Evolutionary conservation across 2,797 vertebrate genomes (phyloP).

Genomic region (Cheirogaleus major): DNA sequence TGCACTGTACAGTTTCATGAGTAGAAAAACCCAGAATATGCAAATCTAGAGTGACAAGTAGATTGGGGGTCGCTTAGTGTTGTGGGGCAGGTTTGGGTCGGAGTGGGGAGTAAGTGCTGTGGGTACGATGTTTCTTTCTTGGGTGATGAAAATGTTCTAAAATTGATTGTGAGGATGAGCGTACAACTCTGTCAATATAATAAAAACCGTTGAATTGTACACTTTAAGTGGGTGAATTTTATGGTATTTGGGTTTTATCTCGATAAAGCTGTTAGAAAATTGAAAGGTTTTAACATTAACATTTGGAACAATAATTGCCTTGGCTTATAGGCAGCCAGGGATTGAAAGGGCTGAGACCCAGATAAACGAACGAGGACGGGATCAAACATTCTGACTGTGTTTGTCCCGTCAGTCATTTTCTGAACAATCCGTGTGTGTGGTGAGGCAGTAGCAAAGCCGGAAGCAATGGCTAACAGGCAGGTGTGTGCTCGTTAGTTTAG

Average conservation of each 20-base stretch:
- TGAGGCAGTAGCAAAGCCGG: no score
- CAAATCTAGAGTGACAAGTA: neutral
- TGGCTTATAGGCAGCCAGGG: neutral
- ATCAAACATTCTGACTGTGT: rapidly evolving
- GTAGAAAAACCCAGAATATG: neutral
- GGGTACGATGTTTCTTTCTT: no score
- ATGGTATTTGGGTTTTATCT: neutral
- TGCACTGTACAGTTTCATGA: rapidly evolving
- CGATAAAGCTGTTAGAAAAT: neutral
- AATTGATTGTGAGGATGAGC: neutral
- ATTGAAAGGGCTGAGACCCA: neutral
- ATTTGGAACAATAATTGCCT: neutral
- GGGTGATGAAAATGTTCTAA: neutral
- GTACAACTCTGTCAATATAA: neutral
- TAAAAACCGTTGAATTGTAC: neutral
- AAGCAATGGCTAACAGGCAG: neutral
- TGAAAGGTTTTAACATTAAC: neutral
- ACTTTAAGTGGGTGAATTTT: neutral
- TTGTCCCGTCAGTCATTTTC: neutral
- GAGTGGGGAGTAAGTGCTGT: neutral
- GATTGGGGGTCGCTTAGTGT: neutral
- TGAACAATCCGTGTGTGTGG: neutral
- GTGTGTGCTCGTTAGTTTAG: neutral
- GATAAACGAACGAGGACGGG: no score
- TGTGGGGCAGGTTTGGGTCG: neutral